A percentile compares a stretch with the other conserved stretches of the same genome.
Conservation (phyloP, 2,888 invertebrate genomes). For the Exocentrus adspersus region DNA sequence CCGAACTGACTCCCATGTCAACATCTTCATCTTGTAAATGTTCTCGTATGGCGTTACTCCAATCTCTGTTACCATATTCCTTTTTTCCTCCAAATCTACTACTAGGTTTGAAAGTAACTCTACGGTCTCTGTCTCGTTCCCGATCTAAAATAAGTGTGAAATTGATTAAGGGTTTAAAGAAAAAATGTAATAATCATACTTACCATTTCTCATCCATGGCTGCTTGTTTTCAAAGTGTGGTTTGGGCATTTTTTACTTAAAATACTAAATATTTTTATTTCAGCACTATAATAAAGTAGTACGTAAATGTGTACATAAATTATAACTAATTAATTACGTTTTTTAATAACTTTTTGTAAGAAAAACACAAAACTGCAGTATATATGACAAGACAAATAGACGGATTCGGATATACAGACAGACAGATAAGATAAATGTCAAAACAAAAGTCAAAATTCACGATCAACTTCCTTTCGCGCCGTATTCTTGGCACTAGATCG, state of each 20-base stretch:
- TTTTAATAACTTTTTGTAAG: no score
- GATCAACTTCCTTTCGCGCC: no score
- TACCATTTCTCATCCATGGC: conserved; percentile 21
- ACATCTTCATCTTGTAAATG: conserved; percentile 72
- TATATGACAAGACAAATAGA: no score
- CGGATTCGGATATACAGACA: no score
- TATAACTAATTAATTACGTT: no score
- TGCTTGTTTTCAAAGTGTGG: conserved; percentile 13
- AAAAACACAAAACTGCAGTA: no score
- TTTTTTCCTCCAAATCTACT: conserved; percentile 51
- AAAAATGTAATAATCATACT: background rate
- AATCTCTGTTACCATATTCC: conserved; percentile 59
- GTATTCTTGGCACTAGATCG: no score
- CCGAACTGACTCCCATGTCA: conserved; percentile 66
- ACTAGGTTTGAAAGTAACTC: conserved; percentile 69
- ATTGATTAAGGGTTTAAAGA: background rate
- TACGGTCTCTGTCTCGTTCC: conserved; percentile 49
- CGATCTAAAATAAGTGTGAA: conserved; percentile 14
- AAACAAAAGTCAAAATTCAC: no score
- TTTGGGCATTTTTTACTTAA: conserved; percentile 21
- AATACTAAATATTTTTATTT: background rate
- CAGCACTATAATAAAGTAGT: no score
- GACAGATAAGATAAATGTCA: no score
- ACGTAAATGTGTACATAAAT: no score
- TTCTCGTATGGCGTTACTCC: conserved; percentile 62